These are phyloP conservation scores for Epizoanthus illoricatus DNA, from an alignment of 92 coral and sea anemone species.

Conservation along the genomic window DNA sequence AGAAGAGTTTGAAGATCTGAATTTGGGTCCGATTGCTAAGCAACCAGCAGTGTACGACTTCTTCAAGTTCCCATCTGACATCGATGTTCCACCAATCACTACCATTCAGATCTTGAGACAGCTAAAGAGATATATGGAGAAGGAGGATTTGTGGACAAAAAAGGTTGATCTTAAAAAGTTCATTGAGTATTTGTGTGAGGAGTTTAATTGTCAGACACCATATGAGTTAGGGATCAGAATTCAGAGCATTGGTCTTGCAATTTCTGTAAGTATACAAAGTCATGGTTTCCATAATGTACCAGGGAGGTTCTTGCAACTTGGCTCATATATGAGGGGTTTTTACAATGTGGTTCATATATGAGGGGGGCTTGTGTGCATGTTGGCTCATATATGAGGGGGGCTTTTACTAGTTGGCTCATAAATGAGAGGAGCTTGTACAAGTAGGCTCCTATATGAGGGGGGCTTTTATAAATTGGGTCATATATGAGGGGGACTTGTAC, in stretches of 20 bases:
- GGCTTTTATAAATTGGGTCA: too few relatives aligned
- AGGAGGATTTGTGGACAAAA: constrained; percentile 66
- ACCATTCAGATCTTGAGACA: constrained; percentile 80
- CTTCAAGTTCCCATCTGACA: constrained; percentile 73
- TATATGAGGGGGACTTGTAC: too few relatives aligned
- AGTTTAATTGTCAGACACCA: constrained; percentile 64
- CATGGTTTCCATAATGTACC: too few relatives aligned
- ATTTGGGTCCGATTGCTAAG: constrained; percentile 78
- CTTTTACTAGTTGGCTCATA: too few relatives aligned
- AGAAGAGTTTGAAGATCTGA: constrained; percentile 72
- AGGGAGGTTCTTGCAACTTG: too few relatives aligned
- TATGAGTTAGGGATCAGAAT: constrained; percentile 83
- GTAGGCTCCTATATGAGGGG: too few relatives aligned
- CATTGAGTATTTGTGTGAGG: constrained; percentile 67
- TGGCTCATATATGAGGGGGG: too few relatives aligned
- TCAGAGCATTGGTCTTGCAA: constrained; percentile 76
- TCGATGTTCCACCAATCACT: constrained; percentile 65
- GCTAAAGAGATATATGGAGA: constrained; percentile 63
- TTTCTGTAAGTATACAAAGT: constrained; percentile 61
- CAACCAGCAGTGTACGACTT: constrained; percentile 82
- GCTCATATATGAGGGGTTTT: too few relatives aligned
- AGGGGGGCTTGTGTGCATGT: too few relatives aligned
- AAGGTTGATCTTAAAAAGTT: constrained; percentile 67
- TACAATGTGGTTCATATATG: too few relatives aligned
- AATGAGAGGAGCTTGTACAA: too few relatives aligned